Base-by-base conservation (phyloP, 2,113 vertebrate genomes). In the Plecturocebus donacophilus region DNA sequence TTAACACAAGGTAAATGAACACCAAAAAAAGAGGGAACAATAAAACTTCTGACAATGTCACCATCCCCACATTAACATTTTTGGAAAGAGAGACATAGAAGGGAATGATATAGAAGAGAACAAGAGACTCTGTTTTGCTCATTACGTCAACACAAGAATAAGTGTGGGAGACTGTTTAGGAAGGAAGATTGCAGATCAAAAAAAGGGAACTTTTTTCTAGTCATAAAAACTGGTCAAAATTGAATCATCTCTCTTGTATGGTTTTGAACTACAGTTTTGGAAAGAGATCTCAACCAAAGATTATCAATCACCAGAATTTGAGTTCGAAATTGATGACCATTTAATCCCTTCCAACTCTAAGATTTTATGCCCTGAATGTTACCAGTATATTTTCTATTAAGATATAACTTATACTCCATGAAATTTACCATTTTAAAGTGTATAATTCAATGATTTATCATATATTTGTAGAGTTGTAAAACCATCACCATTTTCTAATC, bases 171-270 rank as follows among this genome's bases (percentile, higher is more conserved):
- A 91, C 12, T 16, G 21, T 12, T 87, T 88, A 88, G 30, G 1
- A 52, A 82, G 42, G 54, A 93, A 93, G 64, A 86, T 73, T 86
- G 64, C 54, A 81, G 49, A 35, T 91, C 42, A 95, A 89, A 81
- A 73, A 81, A 54, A 94, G 38, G 9, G 5, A 80, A 42, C 1
- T 3, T 75, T 75, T 93, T 56, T 54, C 49, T 84, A 76, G 32
- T 16, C 9, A 91, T 32, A 79, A 95, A 77, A 66, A 23, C 58
- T 42, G 17, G 11, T 86, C 54, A 94, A 95, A 91, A 49, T n/a
- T 42, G 21, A 77, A 66, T 77, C 6, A 30, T 77, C 40, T 70
- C 27, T 58, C 13, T 52, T 68, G 21, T 49, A 42, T 58, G 21
- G 32, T 92, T 89, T 64, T 75, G 30, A 87, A 5, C 8, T 49